Percentiles rank a stretch among this genome's conserved stretches.
These are phyloP conservation scores for Erythrocebus patas DNA, from an alignment of 2,113 vertebrate species.

Conservation along the genomic window DNA sequence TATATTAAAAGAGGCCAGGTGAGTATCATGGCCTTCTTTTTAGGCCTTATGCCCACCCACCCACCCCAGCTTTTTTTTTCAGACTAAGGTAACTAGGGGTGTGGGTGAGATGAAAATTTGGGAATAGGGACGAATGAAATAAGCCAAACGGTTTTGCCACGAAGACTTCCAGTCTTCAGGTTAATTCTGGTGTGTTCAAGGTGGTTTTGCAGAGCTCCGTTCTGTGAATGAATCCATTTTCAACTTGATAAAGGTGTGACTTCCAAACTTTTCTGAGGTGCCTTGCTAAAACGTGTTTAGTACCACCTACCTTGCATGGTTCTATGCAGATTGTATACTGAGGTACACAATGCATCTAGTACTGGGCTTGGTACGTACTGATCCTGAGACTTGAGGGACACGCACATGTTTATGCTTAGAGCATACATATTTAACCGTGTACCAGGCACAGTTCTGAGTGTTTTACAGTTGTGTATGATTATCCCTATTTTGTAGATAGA, in stretches of 20 bases:
- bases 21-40: neutral
- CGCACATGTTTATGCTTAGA: neutral
- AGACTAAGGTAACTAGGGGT: neutral
- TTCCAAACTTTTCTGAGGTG: neutral
- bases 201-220: constrained; percentile 7
- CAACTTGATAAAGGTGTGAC: neutral
- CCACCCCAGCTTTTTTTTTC: neutral
- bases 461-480: neutral
- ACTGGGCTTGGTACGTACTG: neutral
- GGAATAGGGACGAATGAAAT: neutral
- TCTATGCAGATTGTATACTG: neutral
- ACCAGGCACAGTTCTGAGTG: neutral
- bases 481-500: neutral
- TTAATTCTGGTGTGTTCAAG: neutral
- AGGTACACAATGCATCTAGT: neutral
- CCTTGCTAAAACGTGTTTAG: neutral
- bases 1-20: neutral
- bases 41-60: neutral
- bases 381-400: neutral
- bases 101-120: neutral
- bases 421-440: neutral
- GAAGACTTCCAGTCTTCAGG: neutral
- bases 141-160: neutral
- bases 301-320: neutral
- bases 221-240: neutral